These are phyloP conservation scores for Steinernema khuongi DNA, from an alignment of 1,140 invertebrate genomes.

Conservation along the genomic window DNA sequence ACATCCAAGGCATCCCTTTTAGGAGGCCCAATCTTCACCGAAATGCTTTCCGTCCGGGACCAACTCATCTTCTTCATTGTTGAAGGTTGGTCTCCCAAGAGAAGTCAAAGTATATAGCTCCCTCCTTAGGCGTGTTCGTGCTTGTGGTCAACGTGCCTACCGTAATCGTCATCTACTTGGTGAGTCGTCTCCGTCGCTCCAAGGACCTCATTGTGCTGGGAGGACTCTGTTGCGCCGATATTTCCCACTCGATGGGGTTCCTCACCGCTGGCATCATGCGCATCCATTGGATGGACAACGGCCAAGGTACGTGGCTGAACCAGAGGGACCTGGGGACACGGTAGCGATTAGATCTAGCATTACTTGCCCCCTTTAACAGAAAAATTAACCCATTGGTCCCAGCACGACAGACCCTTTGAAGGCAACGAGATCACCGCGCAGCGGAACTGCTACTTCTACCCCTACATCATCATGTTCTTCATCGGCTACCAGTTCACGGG, in stretches of 20 bases:
- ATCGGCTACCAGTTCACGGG: conserved; percentile 4
- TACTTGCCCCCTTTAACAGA: no score
- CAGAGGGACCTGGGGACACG: not conserved
- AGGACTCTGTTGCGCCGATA: not conserved
- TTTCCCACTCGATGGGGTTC: not conserved
- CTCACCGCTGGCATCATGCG: not conserved
- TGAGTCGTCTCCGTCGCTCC: not conserved
- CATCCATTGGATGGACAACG: not conserved
- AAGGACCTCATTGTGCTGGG: not conserved
- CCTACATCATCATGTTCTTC: not conserved
- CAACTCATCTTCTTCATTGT: not conserved
- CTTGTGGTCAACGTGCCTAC: not conserved
- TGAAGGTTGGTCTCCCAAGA: not conserved
- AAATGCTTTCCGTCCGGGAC: not conserved
- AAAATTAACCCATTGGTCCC: no score
- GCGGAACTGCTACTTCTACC: not conserved
- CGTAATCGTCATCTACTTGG: not conserved
- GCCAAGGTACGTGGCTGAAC: not conserved
- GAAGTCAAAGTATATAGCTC: not conserved
- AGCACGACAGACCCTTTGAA: no score
- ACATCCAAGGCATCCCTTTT: no score
- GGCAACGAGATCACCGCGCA: not conserved
- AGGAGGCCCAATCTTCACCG: no score
- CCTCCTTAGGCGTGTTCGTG: not conserved
- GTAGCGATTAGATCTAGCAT: no score